Evolutionary conservation across 2,888 invertebrate species (phyloP), one percentile per base, ranked within the genome.

Genomic region (Cantharis lateralis): DNA sequence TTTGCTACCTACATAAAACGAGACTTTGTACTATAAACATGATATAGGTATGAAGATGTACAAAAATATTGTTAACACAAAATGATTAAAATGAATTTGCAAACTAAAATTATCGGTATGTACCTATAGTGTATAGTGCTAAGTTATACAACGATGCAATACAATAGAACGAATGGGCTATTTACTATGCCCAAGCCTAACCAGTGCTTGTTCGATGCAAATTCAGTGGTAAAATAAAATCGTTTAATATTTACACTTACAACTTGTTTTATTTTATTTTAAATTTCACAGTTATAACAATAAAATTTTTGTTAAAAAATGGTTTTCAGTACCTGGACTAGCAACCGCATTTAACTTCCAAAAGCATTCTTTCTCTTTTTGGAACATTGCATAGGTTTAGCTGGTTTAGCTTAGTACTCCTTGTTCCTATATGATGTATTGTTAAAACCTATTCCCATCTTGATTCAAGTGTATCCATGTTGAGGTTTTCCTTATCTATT

Each of bases 111-210:
- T 48, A 70, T 70, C 71, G 62, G 73, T 74, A 72, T 64, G 70
- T 72, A 70, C 28, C 32, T n/a, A 18, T 63, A 70, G 62, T 72
- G 62, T 32, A 16, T 70, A 72, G 71, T 62, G 15, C 75, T 74
- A 78, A 78, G 77, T 78, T 78, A 72, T 75, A 78, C 78, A 78
- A 78, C 78, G 78, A 78, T 71, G 63, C 74, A 78, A 75, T 48
- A 72, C 72, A 75, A 70, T 78, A 78, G 78, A 72, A 48, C 28
- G 48, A 48, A 32, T 69, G 26, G 75, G 72, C 72, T 28, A 24
- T 24, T 61, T 72, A 48, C 48, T 63, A 13, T 0, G 64, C 64
- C 64, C 13, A n/a, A 72, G 78, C 78, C 78, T 78, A 78, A 72
- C 66, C 75, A 75, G 68, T 78, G 78, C 75, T 78, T 77, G 74